Percentiles rank a stretch among this genome's conserved stretches.
These are phyloP conservation scores for Maccullochella peelii DNA, from an alignment of 2,113 vertebrate species.

Conservation along the genomic window DNA sequence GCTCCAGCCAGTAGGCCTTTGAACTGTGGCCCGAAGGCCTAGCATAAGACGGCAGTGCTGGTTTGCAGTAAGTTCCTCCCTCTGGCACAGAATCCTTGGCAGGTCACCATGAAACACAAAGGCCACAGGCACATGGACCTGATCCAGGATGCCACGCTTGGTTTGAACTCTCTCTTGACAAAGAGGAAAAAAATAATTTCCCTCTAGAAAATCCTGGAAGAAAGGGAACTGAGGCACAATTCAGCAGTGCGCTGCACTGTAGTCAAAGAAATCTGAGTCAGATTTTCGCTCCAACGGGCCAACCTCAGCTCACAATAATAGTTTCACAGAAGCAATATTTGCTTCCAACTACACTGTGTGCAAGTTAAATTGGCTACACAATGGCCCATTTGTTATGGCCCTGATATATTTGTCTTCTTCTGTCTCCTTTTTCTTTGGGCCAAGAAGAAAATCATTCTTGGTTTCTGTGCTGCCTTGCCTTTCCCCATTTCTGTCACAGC, in stretches of 20 bases:
- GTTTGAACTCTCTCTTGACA: conserved; percentile 60
- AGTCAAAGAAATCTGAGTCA: conserved; percentile 54
- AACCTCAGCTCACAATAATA: conserved; percentile 54
- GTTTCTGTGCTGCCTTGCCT: conserved; percentile 86
- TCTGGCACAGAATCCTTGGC: conserved; percentile 62
- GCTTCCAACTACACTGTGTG: conserved; percentile 55
- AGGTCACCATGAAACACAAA: conserved; percentile 64
- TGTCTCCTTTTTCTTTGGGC: conserved; percentile 67
- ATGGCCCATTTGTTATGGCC: conserved; percentile 86
- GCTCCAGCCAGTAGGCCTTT: conserved; percentile 55
- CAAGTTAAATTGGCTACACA: conserved; percentile 74
- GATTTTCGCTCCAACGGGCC: conserved; percentile 45
- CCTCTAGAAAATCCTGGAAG: conserved; percentile 46
- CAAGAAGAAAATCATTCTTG: conserved; percentile 86
- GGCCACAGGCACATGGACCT: conserved; percentile 62
- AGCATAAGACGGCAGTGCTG: conserved; percentile 38
- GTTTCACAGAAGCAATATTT: conserved; percentile 68
- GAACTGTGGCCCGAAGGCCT: conserved; percentile 52
- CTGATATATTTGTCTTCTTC: conserved; percentile 86
- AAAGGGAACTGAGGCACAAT: conserved; percentile 37
- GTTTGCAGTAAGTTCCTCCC: conserved; percentile 51
- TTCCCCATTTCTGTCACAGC: conserved; percentile 87
- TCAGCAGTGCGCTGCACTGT: conserved; percentile 30
- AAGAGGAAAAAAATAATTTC: conserved; percentile 33
- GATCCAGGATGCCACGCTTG: conserved; percentile 62